These are phyloP conservation scores for Caenorhabditis latens DNA, from an alignment of 1,140 invertebrate species.

Conservation along the genomic window DNA sequence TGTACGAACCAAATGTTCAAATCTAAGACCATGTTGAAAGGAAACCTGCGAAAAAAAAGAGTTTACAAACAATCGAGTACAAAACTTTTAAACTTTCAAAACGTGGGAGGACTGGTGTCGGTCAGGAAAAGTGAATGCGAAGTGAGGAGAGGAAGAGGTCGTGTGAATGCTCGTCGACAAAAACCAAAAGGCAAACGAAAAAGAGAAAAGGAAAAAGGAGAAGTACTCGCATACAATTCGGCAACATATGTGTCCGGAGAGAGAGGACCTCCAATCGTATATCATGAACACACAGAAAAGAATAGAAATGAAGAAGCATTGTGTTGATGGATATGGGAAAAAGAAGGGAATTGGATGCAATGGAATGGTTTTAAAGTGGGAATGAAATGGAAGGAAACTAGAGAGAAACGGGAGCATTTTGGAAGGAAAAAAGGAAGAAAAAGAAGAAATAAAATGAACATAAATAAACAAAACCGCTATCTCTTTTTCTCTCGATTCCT, in stretches of 20 bases:
- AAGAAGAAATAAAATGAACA: slow-evolving; percentile 40
- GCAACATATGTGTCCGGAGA: not conserved
- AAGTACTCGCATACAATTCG: not conserved
- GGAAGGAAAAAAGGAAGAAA: not conserved
- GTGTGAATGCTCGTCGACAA: not conserved
- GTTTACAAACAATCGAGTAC: not conserved
- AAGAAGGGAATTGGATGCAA: not conserved
- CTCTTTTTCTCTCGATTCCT: not conserved
- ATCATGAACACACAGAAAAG: not conserved
- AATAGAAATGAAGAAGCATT: not conserved
- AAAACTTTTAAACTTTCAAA: not conserved
- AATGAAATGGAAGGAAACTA: not conserved
- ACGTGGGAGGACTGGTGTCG: no score
- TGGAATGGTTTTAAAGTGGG: no score
- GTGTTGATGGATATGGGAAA: not conserved
- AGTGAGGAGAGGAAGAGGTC: slow-evolving; percentile 6
- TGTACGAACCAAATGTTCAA: no score
- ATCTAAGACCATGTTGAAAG: no score
- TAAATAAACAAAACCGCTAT: slow-evolving; percentile 47
- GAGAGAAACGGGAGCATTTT: not conserved
- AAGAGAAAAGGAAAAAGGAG: not conserved
- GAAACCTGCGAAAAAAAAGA: no score
- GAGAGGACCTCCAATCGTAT: not conserved
- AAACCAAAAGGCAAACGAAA: slow-evolving; percentile 35
- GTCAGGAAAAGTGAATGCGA: not conserved